Evolutionary conservation across 2,113 vertebrate species (phyloP).

Genomic region (Zosterops lateralis): DNA sequence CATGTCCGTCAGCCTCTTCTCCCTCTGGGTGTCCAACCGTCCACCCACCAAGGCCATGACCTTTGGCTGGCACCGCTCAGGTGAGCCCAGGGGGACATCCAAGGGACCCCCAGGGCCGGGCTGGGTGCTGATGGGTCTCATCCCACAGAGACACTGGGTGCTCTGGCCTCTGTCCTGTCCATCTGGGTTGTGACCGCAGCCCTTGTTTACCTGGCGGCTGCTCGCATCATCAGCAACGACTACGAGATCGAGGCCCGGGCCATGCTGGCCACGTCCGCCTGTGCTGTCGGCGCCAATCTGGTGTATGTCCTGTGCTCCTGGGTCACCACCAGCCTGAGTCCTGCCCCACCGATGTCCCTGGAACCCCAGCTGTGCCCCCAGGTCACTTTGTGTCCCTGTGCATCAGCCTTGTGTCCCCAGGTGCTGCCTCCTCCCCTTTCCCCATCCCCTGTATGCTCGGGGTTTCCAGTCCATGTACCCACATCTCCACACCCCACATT

Average conservation of each 20-base stretch:
- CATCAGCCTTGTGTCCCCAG: not conserved
- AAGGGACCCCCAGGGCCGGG: rapidly evolving
- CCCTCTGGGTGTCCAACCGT: slow-evolving; percentile 90
- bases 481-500: not conserved
- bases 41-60: slow-evolving; percentile 90
- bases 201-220: slow-evolving; percentile 89
- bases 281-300: slow-evolving; percentile 88
- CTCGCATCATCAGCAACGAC: slow-evolving; percentile 88
- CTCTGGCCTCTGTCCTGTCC: slow-evolving; percentile 88
- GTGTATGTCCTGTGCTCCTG: slow-evolving; percentile 71
- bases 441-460: not conserved
- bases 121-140: not conserved
- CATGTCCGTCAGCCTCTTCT: slow-evolving; percentile 95
- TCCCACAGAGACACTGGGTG: slow-evolving; percentile 88
- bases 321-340: not conserved
- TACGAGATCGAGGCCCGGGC: slow-evolving; percentile 90
- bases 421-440: rapidly evolving
- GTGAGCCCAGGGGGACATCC: slow-evolving; percentile 37
- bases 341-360: not conserved
- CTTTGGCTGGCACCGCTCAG: slow-evolving; percentile 95
- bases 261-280: slow-evolving; percentile 90
- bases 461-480: rapidly evolving
- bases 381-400: not conserved
- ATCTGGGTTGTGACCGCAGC: slow-evolving; percentile 93
- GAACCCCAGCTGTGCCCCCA: not conserved